Base-by-base conservation (phyloP, 1,140 invertebrate genomes). In the Cotesia typhae region DNA sequence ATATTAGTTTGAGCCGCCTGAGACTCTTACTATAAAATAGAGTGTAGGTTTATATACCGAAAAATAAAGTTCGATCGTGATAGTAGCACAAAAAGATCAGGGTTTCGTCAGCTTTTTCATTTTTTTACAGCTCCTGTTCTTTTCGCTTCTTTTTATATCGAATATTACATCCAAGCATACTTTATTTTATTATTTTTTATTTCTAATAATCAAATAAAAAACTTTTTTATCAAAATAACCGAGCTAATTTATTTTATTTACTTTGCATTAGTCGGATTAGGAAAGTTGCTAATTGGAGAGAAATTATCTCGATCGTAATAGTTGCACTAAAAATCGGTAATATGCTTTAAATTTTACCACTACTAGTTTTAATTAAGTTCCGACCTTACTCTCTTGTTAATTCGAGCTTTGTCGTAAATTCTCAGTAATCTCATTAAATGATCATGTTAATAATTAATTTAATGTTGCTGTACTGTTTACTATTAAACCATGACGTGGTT, bases 21-120 rank as follows among this genome's bases (percentile, higher is more conserved):
- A 67, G 79, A 78, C 78, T 80, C 77, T 73, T 76, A 80, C 78
- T 81, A 78, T 73, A 75, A 65, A 74, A 78, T 82, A 82, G 77
- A 78, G 77, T 80, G 76, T 82, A 82, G 79, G 77, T 82, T 81
- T 81, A 75, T 81, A 82, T 81, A 82, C 81, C 76, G 80, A 80
- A 55, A 65, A 78, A 78, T 79, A 79, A 81, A 80, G 79, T 81
- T 82, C 79, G 81, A 81, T 82, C 77, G 77, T 79, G 64, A 38
- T 78, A 81, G 71, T 73, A 71, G 77, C 70, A 76, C 78, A 82
- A 77, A 78, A 77, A 80, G 78, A 80, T 79, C 79, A 81, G 79
- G 79, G 81, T 80, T 81, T 77, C 28, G 79, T 82, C 79, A 80
- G 78, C 79, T 78, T 82, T 79, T 80, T 75, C 75, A 80, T 76